Conservation (phyloP, 1,140 invertebrate genomes). For the Bilobella aurantiaca region DNA sequence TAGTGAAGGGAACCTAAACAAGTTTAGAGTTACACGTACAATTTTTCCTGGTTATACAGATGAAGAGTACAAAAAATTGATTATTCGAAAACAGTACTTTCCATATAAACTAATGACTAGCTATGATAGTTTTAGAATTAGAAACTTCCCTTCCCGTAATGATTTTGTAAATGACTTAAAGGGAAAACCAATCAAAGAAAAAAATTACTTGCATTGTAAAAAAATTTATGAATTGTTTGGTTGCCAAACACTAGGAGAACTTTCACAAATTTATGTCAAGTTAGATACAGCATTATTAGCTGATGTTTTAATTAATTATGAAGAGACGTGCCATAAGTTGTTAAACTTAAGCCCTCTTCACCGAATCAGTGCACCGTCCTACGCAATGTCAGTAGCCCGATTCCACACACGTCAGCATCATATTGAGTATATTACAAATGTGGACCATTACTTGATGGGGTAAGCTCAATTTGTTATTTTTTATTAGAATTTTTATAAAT, state of each 20-base stretch:
- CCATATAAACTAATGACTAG: background rate
- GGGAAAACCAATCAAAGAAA: background rate
- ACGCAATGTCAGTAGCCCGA: background rate
- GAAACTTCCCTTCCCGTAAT: background rate
- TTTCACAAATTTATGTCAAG: background rate
- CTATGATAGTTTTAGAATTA: background rate
- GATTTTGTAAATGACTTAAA: background rate
- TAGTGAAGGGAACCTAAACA: background rate
- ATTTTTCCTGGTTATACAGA: background rate
- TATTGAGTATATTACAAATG: background rate
- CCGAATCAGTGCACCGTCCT: background rate
- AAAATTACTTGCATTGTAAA: background rate
- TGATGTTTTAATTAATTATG: background rate
- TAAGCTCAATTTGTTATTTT: background rate
- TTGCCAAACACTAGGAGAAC: background rate
- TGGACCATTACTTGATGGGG: background rate
- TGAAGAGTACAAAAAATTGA: background rate
- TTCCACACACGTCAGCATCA: background rate
- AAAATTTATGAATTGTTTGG: background rate
- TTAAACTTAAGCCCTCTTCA: background rate
- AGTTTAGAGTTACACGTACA: background rate
- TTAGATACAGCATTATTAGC: background rate
- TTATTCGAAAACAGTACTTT: background rate
- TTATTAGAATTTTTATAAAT: no score
- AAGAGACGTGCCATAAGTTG: background rate